Conservation (phyloP, 2,888 invertebrate genomes). For the Meiosimyza platycephala region DNA sequence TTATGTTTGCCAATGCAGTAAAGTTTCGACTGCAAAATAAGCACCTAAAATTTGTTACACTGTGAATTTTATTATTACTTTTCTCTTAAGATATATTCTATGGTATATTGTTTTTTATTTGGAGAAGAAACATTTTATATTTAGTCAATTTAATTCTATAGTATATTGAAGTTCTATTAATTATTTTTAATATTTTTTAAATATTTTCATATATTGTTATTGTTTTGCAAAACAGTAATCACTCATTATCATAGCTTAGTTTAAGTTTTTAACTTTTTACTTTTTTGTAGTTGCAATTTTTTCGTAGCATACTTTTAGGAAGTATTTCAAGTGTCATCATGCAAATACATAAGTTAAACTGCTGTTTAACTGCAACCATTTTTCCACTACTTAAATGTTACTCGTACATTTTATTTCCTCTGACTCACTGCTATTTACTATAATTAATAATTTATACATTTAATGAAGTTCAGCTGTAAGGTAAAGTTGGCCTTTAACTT, state of each 20-base stretch:
- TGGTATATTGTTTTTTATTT: too few relatives aligned
- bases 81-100: too few relatives aligned
- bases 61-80: too few relatives aligned
- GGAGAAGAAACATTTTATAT: too few relatives aligned
- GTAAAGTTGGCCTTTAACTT: conserved; percentile 52
- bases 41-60: too few relatives aligned
- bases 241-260: conserved; percentile 18
- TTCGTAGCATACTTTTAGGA: conserved; percentile 18
- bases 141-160: too few relatives aligned
- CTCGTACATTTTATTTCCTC: background rate
- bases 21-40: too few relatives aligned
- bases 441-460: conserved; percentile 31
- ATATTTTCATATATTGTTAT: background rate
- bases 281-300: background rate
- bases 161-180: too few relatives aligned
- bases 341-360: conserved; percentile 40
- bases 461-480: conserved; percentile 27
- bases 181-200: too few relatives aligned
- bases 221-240: conserved; percentile 11
- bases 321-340: conserved; percentile 9
- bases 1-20: too few relatives aligned
- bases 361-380: too few relatives aligned
- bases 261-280: background rate
- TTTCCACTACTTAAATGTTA: too few relatives aligned
- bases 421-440: conserved; percentile 43